Evolutionary conservation across 2,113 vertebrate species (phyloP).

Genomic region (Cariama cristata): DNA sequence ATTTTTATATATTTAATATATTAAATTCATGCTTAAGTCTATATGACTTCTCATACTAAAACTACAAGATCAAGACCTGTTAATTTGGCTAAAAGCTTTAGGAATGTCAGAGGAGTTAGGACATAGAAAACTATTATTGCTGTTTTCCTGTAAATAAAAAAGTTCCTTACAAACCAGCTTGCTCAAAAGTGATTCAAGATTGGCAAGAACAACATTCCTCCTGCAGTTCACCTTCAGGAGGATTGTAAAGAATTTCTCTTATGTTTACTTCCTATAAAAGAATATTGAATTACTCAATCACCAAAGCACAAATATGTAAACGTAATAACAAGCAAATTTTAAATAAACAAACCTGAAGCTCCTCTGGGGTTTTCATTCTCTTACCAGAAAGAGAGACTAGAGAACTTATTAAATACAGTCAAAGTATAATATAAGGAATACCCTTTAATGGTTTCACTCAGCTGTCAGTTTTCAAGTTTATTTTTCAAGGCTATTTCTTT

Average conservation of each 20-base stretch:
- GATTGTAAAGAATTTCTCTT: conserved; percentile 57
- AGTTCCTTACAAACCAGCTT: not conserved
- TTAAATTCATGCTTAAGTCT: not conserved
- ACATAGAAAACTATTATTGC: not conserved
- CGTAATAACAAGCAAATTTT: conserved; percentile 22
- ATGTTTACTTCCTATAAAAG: conserved; percentile 27
- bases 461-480: not conserved
- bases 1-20: too few relatives aligned
- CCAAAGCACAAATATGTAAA: not conserved
- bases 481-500: not conserved
- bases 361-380: conserved; percentile 15
- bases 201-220: conserved; percentile 9
- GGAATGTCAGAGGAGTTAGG: not conserved
- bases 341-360: conserved; percentile 46
- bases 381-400: not conserved
- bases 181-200: conserved; percentile 28
- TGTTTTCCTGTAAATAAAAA: not conserved
- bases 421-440: not conserved
- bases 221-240: conserved; percentile 31
- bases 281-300: conserved; percentile 39
- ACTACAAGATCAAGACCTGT: not conserved
- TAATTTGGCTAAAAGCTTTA: not conserved
- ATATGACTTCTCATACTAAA: not conserved
- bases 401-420: not conserved
- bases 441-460: not conserved